Conservation (phyloP, 2,113 vertebrate genomes). For the Tringa solitaria region DNA sequence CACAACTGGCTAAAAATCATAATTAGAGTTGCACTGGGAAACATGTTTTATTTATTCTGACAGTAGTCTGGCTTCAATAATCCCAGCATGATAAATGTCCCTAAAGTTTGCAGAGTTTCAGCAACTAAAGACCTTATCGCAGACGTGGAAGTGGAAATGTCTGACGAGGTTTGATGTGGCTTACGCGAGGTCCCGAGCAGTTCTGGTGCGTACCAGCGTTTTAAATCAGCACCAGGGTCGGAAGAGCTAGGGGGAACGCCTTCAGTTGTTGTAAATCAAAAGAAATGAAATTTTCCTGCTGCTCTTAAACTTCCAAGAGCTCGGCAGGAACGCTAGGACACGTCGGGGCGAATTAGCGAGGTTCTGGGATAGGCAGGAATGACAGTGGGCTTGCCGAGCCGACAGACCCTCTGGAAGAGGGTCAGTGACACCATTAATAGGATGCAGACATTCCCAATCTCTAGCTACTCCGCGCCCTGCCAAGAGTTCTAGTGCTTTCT, state of each 20-base stretch:
- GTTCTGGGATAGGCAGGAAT: background rate
- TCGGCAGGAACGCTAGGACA: background rate
- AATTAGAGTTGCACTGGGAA: conserved; percentile 54
- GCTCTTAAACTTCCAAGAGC: background rate
- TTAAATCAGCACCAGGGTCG: background rate
- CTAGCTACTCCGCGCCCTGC: background rate
- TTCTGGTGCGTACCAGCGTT: background rate
- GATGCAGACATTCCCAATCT: conserved; percentile 27
- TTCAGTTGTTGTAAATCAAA: background rate
- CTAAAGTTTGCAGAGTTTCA: conserved; percentile 23
- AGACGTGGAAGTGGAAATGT: background rate
- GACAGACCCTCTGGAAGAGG: conserved; percentile 8
- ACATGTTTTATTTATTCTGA: conserved; percentile 63
- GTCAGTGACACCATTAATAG: conserved; percentile 37
- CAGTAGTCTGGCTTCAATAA: conserved; percentile 52
- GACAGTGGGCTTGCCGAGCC: background rate
- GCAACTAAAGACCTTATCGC: conserved; percentile 38
- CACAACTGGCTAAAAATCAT: conserved; percentile 64
- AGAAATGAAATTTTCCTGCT: background rate
- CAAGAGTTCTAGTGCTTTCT: background rate
- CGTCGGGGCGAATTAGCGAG: background rate
- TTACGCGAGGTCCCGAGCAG: background rate
- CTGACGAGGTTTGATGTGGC: conserved; percentile 12
- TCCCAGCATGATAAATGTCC: conserved; percentile 39
- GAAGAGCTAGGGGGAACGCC: background rate